A percentile compares a stretch with the other conserved stretches of the same genome.
Evolutionary conservation across 2,888 invertebrate genomes (phyloP).

Genomic region (Therioaphis trifolii): DNA sequence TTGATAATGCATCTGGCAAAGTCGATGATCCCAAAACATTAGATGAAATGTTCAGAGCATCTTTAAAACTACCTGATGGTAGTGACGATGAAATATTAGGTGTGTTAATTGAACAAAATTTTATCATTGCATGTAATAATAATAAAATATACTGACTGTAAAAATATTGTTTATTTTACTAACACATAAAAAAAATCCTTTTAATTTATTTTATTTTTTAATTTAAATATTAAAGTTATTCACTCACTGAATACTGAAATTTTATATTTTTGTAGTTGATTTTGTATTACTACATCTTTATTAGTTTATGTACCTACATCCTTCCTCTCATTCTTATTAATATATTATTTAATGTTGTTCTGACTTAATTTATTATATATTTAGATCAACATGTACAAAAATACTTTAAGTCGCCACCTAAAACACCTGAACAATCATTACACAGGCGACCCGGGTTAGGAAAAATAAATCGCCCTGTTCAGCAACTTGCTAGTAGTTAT

Average conservation of each 20-base stretch:
- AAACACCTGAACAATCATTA: constrained; percentile 55
- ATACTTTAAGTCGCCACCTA: constrained; percentile 60
- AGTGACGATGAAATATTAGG: constrained; percentile 86
- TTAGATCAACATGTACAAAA: constrained; percentile 62
- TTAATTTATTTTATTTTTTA: too few species aligned
- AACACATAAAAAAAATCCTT: too few species aligned
- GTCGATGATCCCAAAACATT: constrained; percentile 44
- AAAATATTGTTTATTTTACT: neutral
- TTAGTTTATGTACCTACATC: neutral
- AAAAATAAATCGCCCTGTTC: constrained; percentile 56
- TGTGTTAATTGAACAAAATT: constrained; percentile 66
- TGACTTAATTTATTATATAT: constrained; percentile 12
- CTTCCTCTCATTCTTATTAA: neutral
- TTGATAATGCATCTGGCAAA: constrained; percentile 52
- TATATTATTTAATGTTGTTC: neutral
- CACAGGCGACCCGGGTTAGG: constrained; percentile 45
- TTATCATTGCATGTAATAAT: constrained; percentile 22
- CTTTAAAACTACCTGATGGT: constrained; percentile 70
- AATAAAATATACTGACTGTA: constrained; percentile 24
- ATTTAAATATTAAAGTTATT: neutral
- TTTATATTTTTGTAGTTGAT: neutral
- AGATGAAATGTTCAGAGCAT: constrained; percentile 65
- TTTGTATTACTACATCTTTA: neutral
- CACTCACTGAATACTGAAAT: neutral
- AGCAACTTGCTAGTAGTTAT: constrained; percentile 46